phyloP scores from a whole-genome alignment of 2,113 vertebrate species.

The Hepsetus odoe region DNA sequence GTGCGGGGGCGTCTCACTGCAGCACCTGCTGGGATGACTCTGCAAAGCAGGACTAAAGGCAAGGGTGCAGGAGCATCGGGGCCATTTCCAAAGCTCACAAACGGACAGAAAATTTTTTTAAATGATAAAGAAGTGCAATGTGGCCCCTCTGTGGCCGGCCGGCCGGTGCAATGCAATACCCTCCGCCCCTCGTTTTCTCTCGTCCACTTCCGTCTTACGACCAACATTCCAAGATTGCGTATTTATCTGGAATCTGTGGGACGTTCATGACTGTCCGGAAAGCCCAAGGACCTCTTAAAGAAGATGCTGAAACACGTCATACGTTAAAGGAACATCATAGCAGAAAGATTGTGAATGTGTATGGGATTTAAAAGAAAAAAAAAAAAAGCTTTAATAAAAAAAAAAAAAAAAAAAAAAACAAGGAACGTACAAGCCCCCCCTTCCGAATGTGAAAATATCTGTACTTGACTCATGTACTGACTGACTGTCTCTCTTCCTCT shows the following conservation, averaged over 20 bases:
- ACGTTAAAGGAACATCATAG: slow-evolving; percentile 29
- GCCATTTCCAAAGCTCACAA: slow-evolving; percentile 53
- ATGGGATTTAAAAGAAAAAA: slow-evolving; percentile 41
- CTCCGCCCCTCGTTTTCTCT: slow-evolving; percentile 20
- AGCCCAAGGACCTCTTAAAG: slow-evolving; percentile 37
- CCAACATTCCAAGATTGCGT: slow-evolving; percentile 57
- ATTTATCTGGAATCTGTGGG: slow-evolving; percentile 35
- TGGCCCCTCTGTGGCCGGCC: slow-evolving; percentile 56
- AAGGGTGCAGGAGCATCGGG: slow-evolving; percentile 54
- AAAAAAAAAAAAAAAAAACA: slow-evolving; percentile 38
- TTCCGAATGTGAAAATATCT: slow-evolving; percentile 45
- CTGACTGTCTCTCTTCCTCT: slow-evolving; percentile 13
- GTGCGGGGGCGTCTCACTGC: slow-evolving; percentile 50
- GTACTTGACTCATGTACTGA: slow-evolving; percentile 32
- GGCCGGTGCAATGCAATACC: slow-evolving; percentile 60
- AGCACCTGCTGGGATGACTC: slow-evolving; percentile 65
- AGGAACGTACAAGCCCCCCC: slow-evolving; percentile 51
- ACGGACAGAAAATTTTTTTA: slow-evolving; percentile 35
- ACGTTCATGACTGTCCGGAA: slow-evolving; percentile 34
- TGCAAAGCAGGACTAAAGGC: slow-evolving; percentile 63
- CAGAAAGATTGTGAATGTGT: slow-evolving; percentile 47
- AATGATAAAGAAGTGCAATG: slow-evolving; percentile 42
- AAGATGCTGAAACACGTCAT: slow-evolving; percentile 2
- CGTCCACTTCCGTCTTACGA: slow-evolving; percentile 40
- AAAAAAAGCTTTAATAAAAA: slow-evolving; percentile 57